Percentiles rank a stretch among this genome's conserved stretches.
Conservation (phyloP, 2,888 invertebrate genomes). For the Andricus curvator region DNA sequence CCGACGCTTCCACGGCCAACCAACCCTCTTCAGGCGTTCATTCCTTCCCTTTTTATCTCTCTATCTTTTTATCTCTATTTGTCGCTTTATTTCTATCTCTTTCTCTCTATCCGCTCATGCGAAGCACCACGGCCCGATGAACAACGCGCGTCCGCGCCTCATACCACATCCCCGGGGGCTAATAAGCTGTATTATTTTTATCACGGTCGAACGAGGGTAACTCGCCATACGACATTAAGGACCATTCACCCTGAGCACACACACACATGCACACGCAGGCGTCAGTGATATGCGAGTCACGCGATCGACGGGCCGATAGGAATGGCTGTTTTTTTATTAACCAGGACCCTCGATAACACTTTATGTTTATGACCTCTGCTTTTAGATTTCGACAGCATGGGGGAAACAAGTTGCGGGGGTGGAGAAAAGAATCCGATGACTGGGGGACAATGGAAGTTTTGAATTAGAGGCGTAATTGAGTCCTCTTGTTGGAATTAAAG, state of each 20-base stretch:
- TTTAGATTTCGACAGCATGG: constrained; percentile 28
- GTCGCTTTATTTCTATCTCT: constrained; percentile 12
- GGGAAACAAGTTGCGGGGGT: constrained; percentile 10
- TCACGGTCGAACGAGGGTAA: constrained; percentile 59
- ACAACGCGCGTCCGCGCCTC: constrained; percentile 53
- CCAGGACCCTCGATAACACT: constrained; percentile 36
- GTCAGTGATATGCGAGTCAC: constrained; percentile 11
- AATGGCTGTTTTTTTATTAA: constrained; percentile 31
- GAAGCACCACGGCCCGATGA: constrained; percentile 52
- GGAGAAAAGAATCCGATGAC: background rate
- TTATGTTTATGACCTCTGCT: constrained; percentile 27
- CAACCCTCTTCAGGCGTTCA: constrained; percentile 19
- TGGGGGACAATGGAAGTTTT: background rate
- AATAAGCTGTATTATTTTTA: constrained; percentile 72
- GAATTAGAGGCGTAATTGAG: background rate
- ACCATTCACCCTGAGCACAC: constrained; percentile 43
- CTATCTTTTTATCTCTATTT: constrained; percentile 38
- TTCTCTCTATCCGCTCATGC: constrained; percentile 13
- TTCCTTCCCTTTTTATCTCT: constrained; percentile 49
- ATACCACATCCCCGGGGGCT: constrained; percentile 58
- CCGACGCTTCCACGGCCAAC: constrained; percentile 28
- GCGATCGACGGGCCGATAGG: constrained; percentile 34
- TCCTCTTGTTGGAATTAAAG: background rate
- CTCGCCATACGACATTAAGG: constrained; percentile 44
- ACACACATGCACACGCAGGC: constrained; percentile 3